Evolutionary conservation across 2,113 vertebrate species (phyloP).

Genomic region (Xiphophorus hellerii): DNA sequence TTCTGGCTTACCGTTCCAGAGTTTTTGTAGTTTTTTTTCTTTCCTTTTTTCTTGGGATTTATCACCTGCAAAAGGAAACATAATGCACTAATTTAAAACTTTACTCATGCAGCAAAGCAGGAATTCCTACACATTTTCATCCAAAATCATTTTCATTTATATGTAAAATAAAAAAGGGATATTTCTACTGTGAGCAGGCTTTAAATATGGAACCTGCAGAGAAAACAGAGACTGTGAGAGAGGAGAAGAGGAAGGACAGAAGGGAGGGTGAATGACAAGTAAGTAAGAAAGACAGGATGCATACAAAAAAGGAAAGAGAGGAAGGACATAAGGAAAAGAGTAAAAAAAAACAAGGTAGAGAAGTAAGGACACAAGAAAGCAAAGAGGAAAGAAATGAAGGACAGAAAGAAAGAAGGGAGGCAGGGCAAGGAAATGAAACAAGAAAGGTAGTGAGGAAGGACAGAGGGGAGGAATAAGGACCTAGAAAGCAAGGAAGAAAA

Average conservation of each 20-base stretch:
- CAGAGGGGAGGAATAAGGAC: not conserved
- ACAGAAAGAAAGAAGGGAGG: too few relatives aligned
- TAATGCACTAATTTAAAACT: not conserved
- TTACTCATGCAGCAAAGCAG: not conserved
- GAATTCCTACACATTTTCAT: not conserved
- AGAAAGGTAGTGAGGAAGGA: too few relatives aligned
- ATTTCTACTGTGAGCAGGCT: not conserved
- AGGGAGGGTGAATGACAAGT: too few relatives aligned
- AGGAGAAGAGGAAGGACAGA: not conserved
- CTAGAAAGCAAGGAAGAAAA: not conserved
- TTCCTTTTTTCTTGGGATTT: slow-evolving; percentile 97
- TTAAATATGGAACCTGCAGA: not conserved
- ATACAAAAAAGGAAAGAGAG: too few relatives aligned
- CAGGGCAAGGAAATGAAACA: too few relatives aligned
- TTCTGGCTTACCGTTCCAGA: slow-evolving; percentile 90
- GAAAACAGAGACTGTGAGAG: not conserved
- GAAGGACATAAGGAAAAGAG: too few relatives aligned
- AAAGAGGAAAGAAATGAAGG: too few relatives aligned
- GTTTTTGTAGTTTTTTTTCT: slow-evolving; percentile 98
- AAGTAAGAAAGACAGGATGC: too few relatives aligned
- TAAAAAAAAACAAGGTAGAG: too few relatives aligned
- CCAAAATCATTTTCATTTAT: not conserved
- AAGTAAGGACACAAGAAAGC: too few relatives aligned
- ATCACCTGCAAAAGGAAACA: slow-evolving; percentile 84
- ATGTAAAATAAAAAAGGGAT: not conserved